A percentile compares a stretch with the other conserved stretches of the same genome.
Conservation (phyloP, 2,113 vertebrate species). For the Lepus europaeus region DNA sequence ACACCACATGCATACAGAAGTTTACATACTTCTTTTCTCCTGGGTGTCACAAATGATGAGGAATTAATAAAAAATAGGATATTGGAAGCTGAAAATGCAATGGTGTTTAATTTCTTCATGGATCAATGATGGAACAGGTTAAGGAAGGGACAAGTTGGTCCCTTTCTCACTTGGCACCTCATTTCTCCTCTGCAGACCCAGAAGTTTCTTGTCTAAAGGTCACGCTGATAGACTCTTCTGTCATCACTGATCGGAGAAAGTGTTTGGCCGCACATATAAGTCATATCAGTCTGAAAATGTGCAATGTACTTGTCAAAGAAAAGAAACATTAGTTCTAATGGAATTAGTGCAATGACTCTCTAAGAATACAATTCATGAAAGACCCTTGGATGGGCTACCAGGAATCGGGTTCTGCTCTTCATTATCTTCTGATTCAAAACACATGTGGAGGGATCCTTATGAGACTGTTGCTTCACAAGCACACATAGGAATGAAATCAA, state of each 20-base stretch:
- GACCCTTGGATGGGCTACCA: not conserved
- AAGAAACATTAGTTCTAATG: not conserved
- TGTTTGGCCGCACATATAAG: not conserved
- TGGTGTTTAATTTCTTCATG: not conserved
- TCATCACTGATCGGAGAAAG: not conserved
- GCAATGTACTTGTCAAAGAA: not conserved
- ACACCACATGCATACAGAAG: not conserved
- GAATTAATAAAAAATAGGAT: not conserved
- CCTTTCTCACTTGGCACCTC: not conserved
- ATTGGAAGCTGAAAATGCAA: not conserved
- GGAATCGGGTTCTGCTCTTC: not conserved
- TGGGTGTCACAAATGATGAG: not conserved
- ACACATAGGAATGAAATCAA: not conserved
- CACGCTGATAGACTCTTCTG: not conserved
- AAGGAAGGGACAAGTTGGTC: accelerated
- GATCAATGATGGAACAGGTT: not conserved
- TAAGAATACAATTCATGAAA: not conserved
- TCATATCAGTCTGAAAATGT: not conserved
- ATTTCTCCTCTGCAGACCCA: not conserved
- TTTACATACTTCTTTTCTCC: not conserved
- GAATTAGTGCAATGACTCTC: not conserved
- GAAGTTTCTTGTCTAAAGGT: not conserved
- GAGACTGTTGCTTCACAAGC: not conserved
- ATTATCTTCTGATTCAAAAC: conserved; percentile 49
- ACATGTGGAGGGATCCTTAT: not conserved